phyloP scores from a whole-genome alignment of 1,140 invertebrate species.

The Calycopis cecrops region DNA sequence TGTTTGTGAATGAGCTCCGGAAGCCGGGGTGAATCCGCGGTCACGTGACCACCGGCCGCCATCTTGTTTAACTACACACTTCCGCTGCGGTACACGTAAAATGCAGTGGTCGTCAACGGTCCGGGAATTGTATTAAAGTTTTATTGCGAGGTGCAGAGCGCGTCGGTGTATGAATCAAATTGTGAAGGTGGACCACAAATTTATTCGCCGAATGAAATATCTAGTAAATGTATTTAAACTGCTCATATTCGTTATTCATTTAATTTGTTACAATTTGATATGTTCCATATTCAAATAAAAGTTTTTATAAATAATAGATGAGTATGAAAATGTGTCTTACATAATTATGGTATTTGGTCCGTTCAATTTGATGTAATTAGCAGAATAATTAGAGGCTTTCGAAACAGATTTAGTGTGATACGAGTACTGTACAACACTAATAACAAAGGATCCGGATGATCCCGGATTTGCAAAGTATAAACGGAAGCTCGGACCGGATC shows the following conservation, averaged over 20 bases:
- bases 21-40: constrained; percentile 66
- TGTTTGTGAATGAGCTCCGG: constrained; percentile 60
- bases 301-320: no score
- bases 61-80: constrained; percentile 67
- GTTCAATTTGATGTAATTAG: no score
- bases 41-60: constrained; percentile 61
- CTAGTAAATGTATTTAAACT: neutral
- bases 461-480: constrained; percentile 40
- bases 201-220: constrained; percentile 6
- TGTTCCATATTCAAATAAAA: no score
- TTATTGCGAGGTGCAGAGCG: constrained; percentile 39
- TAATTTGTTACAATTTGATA: neutral
- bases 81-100: constrained; percentile 51
- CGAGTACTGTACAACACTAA: constrained; percentile 7
- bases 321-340: no score
- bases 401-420: no score
- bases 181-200: constrained; percentile 21
- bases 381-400: no score
- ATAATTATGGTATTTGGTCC: no score
- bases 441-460: constrained; percentile 28
- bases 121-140: constrained; percentile 44
- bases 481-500: constrained; percentile 48
- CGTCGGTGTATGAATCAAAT: constrained; percentile 35
- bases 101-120: constrained; percentile 48
- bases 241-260: neutral